Percentiles rank a stretch among this genome's conserved stretches.
These are phyloP conservation scores for Colinus virginianus DNA, from an alignment of 2,113 vertebrate genomes.

Conservation along the genomic window DNA sequence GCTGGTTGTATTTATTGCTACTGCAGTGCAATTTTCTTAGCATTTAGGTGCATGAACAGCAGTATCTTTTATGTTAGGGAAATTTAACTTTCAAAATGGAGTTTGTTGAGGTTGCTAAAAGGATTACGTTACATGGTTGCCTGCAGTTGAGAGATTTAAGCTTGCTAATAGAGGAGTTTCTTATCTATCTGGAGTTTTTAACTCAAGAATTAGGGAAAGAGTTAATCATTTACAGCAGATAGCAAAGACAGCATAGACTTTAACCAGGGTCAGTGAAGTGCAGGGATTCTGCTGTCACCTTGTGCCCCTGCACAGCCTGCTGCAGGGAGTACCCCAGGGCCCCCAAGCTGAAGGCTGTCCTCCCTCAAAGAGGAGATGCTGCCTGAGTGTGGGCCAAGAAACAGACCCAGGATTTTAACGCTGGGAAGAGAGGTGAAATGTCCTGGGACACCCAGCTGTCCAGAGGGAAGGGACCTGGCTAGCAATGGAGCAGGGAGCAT, in stretches of 20 bases:
- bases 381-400: background rate
- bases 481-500: background rate
- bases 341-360: background rate
- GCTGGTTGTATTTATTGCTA: background rate
- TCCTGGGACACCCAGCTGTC: background rate
- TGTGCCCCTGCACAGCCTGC: background rate
- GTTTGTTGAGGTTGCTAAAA: background rate
- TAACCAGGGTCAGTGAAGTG: background rate
- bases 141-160: background rate
- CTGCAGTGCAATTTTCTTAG: background rate
- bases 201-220: background rate
- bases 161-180: background rate
- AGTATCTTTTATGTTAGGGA: background rate
- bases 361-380: rapidly evolving
- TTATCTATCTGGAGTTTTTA: background rate
- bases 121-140: background rate
- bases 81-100: background rate
- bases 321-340: rapidly evolving
- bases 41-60: background rate
- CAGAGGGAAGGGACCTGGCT: background rate
- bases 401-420: background rate
- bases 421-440: background rate
- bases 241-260: background rate
- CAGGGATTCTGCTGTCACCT: background rate
- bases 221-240: slow-evolving; percentile 29